Evolutionary conservation across 2,797 vertebrate genomes (phyloP).

Genomic region (Anabacerthia variegaticeps): DNA sequence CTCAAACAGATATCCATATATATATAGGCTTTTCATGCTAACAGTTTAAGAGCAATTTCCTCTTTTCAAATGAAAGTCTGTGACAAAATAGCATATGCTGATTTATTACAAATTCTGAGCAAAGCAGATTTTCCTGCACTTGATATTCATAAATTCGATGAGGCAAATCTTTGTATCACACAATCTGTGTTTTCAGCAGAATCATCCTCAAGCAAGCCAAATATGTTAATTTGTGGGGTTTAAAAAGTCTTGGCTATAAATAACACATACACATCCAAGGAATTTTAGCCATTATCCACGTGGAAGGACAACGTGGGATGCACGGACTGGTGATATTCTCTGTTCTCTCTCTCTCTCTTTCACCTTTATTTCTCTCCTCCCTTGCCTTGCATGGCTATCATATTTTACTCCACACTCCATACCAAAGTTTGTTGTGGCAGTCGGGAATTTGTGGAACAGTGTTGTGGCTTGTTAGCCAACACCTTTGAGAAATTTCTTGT

Average conservation of each 20-base stretch:
- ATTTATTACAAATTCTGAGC: slow-evolving; percentile 61
- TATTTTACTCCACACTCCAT: background rate
- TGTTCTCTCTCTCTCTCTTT: background rate
- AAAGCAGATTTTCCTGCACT: slow-evolving; percentile 44
- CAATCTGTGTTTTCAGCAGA: slow-evolving; percentile 47
- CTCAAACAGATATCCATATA: background rate
- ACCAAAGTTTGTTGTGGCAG: background rate
- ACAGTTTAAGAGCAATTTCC: slow-evolving; percentile 51
- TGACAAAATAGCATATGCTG: slow-evolving; percentile 61
- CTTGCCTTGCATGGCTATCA: background rate
- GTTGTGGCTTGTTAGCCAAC: background rate
- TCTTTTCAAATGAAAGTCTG: slow-evolving; percentile 19
- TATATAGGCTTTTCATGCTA: background rate
- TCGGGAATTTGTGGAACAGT: background rate
- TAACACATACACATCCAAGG: background rate
- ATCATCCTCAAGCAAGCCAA: slow-evolving; percentile 18
- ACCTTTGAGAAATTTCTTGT: background rate
- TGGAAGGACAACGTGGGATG: background rate
- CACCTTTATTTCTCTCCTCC: background rate
- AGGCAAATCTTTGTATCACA: slow-evolving; percentile 47
- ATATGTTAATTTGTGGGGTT: background rate
- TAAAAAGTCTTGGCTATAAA: slow-evolving; percentile 6
- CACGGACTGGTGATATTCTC: background rate
- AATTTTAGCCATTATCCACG: background rate
- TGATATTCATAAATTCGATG: slow-evolving; percentile 13